A percentile compares a stretch with the other conserved stretches of the same genome.
These are phyloP conservation scores for Camponotus pennsylvanicus DNA, from an alignment of 1,140 invertebrate genomes.

Conservation along the genomic window DNA sequence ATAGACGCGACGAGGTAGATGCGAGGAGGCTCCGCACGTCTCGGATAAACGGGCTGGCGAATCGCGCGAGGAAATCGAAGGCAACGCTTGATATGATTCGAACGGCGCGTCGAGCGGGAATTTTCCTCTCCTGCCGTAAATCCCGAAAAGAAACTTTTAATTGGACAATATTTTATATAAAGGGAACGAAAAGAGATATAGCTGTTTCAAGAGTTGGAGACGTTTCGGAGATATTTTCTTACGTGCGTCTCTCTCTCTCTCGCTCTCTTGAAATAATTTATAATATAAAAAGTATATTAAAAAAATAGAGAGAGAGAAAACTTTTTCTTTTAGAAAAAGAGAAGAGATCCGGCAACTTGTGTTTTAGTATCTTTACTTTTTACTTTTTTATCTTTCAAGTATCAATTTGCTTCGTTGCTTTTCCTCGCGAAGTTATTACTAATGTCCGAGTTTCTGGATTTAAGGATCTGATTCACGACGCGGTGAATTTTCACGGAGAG, in stretches of 20 bases:
- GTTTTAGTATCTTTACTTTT: not conserved
- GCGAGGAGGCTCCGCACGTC: slow-evolving; percentile 36
- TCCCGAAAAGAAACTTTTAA: slow-evolving; percentile 42
- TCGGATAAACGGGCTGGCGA: slow-evolving; percentile 43
- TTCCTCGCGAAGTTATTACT: slow-evolving; percentile 7
- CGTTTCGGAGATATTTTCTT: slow-evolving; percentile 20
- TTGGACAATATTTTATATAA: slow-evolving; percentile 33
- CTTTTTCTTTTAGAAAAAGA: not conserved
- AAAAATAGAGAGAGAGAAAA: not conserved
- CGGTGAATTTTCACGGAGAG: slow-evolving; percentile 26
- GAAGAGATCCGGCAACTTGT: not conserved
- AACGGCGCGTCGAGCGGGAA: not conserved
- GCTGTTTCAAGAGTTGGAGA: not conserved
- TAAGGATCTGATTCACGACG: slow-evolving; percentile 8
- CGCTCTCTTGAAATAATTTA: slow-evolving; percentile 19
- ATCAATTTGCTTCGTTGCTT: slow-evolving; percentile 20
- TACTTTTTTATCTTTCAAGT: not conserved
- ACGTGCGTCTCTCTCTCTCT: not conserved
- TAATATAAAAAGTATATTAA: slow-evolving; percentile 17
- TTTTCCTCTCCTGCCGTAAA: not conserved
- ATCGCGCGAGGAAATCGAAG: slow-evolving; percentile 46
- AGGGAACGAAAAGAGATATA: slow-evolving; percentile 1
- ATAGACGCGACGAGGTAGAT: not conserved
- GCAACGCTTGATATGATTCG: slow-evolving; percentile 25
- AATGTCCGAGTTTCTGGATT: slow-evolving; percentile 37